Evolutionary conservation across 2,888 invertebrate species (phyloP).

Genomic region (Galeruca laticollis): DNA sequence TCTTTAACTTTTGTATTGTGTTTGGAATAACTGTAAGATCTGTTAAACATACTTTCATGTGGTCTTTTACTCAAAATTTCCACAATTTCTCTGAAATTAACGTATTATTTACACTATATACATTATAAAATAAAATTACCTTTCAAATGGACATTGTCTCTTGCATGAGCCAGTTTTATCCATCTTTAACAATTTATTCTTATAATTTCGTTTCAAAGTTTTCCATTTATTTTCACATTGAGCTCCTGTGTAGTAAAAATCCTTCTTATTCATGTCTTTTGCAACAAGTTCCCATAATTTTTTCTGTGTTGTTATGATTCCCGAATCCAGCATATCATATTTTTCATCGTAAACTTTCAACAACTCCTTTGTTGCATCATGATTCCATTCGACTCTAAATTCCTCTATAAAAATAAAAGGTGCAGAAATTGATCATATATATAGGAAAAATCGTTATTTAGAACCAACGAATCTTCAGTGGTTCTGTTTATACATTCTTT

Average conservation of each 20-base stretch:
- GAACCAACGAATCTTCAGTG: no score
- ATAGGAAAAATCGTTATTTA: no score
- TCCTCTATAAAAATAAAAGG: constrained; percentile 37
- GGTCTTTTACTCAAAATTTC: constrained; percentile 47
- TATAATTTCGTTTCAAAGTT: constrained; percentile 43
- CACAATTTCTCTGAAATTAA: constrained; percentile 40
- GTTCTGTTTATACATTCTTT: neutral
- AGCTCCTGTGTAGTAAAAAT: constrained; percentile 38
- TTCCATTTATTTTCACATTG: constrained; percentile 50
- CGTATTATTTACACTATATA: neutral
- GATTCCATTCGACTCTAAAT: constrained; percentile 45
- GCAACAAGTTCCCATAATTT: constrained; percentile 48
- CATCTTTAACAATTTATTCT: constrained; percentile 40
- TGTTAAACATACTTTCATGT: constrained; percentile 37
- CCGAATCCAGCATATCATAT: constrained; percentile 46
- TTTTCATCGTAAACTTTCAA: constrained; percentile 49
- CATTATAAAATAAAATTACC: constrained; percentile 33
- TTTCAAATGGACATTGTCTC: constrained; percentile 46
- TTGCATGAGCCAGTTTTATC: constrained; percentile 39
- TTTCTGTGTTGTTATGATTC: constrained; percentile 47
- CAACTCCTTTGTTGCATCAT: constrained; percentile 45
- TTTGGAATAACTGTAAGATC: constrained; percentile 21
- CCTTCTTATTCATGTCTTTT: constrained; percentile 45
- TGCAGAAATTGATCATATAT: no score
- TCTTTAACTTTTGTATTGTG: constrained; percentile 26